Conservation (phyloP, 2,797 vertebrate species). For the Enteromius argenteus region DNA sequence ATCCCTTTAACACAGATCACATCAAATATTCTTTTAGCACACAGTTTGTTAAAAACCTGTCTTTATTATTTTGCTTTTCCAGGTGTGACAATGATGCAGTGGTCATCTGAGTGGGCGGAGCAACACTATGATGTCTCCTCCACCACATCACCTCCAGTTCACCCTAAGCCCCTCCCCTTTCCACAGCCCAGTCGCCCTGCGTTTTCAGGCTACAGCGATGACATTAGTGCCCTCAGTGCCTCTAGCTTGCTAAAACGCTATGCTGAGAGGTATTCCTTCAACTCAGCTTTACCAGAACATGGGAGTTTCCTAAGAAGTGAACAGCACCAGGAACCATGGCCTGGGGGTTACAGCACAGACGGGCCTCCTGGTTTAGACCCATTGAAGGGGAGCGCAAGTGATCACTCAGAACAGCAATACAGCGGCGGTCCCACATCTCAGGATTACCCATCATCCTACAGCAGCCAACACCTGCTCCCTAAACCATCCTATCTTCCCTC, state of each 20-base stretch:
- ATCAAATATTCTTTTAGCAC: neutral
- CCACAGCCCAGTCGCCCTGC: slow-evolving; percentile 80
- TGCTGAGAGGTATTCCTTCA: slow-evolving; percentile 93
- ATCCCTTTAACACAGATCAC: neutral
- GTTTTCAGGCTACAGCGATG: slow-evolving; percentile 89
- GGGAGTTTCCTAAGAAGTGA: slow-evolving; percentile 89
- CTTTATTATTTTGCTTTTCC: slow-evolving; percentile 32
- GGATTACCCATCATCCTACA: slow-evolving; percentile 88
- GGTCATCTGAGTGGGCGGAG: slow-evolving; percentile 98
- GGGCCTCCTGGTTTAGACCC: slow-evolving; percentile 85
- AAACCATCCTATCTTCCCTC: slow-evolving; percentile 85
- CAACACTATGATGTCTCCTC: slow-evolving; percentile 97
- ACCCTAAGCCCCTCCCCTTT: slow-evolving; percentile 89
- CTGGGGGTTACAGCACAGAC: slow-evolving; percentile 81
- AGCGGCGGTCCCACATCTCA: slow-evolving; percentile 77
- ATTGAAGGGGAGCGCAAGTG: slow-evolving; percentile 76
- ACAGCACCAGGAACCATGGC: slow-evolving; percentile 83
- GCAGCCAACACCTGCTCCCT: slow-evolving; percentile 65
- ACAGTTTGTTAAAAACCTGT: neutral
- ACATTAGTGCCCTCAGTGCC: slow-evolving; percentile 94
- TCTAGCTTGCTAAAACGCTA: slow-evolving; percentile 95
- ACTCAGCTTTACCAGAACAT: slow-evolving; percentile 79
- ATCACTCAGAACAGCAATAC: slow-evolving; percentile 72
- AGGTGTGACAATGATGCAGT: slow-evolving; percentile 98
- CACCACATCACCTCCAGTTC: slow-evolving; percentile 88